Evolutionary conservation across 2,113 vertebrate species (phyloP).

Genomic region (Himantopus leucocephalus): DNA sequence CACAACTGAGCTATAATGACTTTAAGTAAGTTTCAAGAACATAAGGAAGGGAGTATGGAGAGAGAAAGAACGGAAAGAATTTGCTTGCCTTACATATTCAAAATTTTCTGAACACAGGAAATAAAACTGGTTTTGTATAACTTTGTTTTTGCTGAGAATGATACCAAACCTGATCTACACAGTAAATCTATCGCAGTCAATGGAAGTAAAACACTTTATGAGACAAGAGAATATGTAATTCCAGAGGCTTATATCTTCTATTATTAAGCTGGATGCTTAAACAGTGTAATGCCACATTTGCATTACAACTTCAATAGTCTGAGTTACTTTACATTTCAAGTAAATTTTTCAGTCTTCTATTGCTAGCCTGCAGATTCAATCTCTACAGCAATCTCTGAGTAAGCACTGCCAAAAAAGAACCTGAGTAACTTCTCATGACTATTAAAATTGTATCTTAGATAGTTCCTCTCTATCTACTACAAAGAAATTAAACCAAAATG

Average conservation of each 20-base stretch:
- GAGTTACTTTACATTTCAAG: neutral
- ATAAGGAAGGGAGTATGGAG: neutral
- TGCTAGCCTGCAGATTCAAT: neutral
- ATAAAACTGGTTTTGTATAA: neutral
- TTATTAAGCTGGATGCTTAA: neutral
- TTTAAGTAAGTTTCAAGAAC: neutral
- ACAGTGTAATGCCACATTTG: too few species aligned
- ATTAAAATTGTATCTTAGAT: neutral
- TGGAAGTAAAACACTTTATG: neutral
- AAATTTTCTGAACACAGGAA: neutral
- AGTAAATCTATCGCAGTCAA: neutral
- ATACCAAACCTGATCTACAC: neutral
- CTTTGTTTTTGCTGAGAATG: neutral
- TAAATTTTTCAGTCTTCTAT: neutral
- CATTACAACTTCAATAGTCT: neutral
- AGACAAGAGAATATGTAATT: neutral
- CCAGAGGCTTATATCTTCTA: neutral
- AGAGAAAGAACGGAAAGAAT: neutral
- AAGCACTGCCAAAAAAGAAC: neutral
- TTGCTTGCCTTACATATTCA: neutral
- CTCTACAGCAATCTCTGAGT: neutral
- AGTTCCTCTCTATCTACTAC: neutral
- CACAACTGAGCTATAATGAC: neutral
- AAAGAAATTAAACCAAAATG: neutral
- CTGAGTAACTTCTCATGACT: neutral